These are phyloP conservation scores for Agrochola lychnidis DNA, from an alignment of 2,888 invertebrate species.

Conservation along the genomic window DNA sequence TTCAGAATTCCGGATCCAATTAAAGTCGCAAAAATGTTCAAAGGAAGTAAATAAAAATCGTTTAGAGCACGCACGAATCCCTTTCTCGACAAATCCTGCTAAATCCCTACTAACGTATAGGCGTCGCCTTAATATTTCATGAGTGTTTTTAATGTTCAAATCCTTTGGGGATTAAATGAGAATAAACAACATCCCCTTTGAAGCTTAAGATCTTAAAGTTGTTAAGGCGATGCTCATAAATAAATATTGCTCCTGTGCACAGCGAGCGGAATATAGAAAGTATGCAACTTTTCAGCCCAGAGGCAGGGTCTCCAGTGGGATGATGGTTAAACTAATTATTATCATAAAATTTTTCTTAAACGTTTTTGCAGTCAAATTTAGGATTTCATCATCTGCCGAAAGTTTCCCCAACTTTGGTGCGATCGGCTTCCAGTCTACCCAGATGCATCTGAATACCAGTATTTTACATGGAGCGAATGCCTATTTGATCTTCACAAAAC, in stretches of 20 bases:
- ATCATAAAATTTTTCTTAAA: not conserved
- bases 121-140: slow-evolving; percentile 62
- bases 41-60: slow-evolving; percentile 60
- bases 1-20: slow-evolving; percentile 44
- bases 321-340: not conserved
- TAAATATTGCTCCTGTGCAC: slow-evolving; percentile 28
- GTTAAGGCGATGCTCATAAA: slow-evolving; percentile 47
- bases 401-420: not conserved
- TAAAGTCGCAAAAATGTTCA: slow-evolving; percentile 55
- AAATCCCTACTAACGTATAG: slow-evolving; percentile 57
- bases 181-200: slow-evolving; percentile 60
- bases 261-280: not conserved
- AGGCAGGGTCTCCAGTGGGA: too few species aligned
- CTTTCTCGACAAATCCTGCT: slow-evolving; percentile 56
- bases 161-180: slow-evolving; percentile 62
- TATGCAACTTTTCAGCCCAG: not conserved
- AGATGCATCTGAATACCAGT: too few species aligned
- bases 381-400: not conserved
- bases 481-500: not conserved
- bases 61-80: slow-evolving; percentile 53
- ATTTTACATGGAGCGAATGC: too few species aligned
- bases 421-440: too few species aligned
- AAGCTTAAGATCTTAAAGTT: slow-evolving; percentile 56
- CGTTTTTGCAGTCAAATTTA: not conserved
- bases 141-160: slow-evolving; percentile 66